These are phyloP conservation scores for Lottia gigantea DNA, from an alignment of 2,888 invertebrate genomes.

Conservation along the genomic window DNA sequence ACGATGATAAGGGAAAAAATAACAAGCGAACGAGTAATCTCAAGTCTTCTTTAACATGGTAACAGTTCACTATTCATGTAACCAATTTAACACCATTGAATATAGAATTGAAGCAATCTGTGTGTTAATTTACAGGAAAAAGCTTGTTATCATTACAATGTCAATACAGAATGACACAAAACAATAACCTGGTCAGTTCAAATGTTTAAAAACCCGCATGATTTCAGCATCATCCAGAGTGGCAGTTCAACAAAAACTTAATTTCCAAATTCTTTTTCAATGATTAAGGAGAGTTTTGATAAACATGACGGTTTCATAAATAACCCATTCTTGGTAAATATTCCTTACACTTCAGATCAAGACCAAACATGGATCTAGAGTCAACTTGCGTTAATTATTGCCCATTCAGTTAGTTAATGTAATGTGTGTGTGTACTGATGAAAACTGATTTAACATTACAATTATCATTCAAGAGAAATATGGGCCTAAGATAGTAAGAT, in stretches of 20 bases:
- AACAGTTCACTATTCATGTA: neutral
- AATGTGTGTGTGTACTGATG: too few relatives aligned
- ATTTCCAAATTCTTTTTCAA: neutral
- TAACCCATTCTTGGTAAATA: neutral
- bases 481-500: too few relatives aligned
- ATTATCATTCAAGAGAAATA: too few relatives aligned
- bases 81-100: neutral
- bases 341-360: too few relatives aligned
- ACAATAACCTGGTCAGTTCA: constrained; percentile 2
- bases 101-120: neutral
- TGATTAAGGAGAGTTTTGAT: neutral
- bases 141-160: neutral
- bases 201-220: neutral
- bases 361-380: too few relatives aligned
- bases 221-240: neutral
- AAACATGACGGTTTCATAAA: constrained; percentile 2
- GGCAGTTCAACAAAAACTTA: neutral
- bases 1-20: neutral
- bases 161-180: neutral
- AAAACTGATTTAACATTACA: too few relatives aligned
- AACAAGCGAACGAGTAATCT: constrained; percentile 4
- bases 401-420: too few relatives aligned
- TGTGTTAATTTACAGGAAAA: neutral
- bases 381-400: too few relatives aligned
- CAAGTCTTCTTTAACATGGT: neutral